Evolutionary conservation across 2,113 vertebrate genomes (phyloP).

Genomic region (Pseudonaja textilis): DNA sequence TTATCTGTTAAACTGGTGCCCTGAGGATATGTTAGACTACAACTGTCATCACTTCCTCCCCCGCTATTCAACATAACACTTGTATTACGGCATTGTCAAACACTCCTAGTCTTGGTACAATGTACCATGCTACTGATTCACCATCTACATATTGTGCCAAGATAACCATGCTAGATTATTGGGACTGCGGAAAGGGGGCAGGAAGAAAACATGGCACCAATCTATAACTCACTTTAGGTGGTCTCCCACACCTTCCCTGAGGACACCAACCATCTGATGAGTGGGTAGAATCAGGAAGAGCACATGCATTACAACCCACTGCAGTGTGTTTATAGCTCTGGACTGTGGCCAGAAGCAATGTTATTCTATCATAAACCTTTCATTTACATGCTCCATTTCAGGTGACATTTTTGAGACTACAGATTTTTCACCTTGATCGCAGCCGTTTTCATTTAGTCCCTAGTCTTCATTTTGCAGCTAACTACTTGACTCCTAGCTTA

Average conservation of each 20-base stretch:
- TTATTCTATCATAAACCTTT: slow-evolving; percentile 26
- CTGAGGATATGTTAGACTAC: not conserved
- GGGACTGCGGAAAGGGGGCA: not conserved
- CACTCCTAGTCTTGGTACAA: not conserved
- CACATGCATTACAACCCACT: not conserved
- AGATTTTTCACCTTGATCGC: slow-evolving; percentile 41
- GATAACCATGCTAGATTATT: not conserved
- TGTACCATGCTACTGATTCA: not conserved
- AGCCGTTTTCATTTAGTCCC: slow-evolving; percentile 17
- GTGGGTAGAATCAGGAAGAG: not conserved
- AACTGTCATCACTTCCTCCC: not conserved
- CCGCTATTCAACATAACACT: not conserved
- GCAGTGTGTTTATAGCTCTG: not conserved
- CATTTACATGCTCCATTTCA: slow-evolving; percentile 11
- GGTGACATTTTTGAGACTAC: slow-evolving; percentile 12
- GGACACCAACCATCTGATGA: not conserved
- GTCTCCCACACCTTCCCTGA: not conserved
- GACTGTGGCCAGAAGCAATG: slow-evolving; percentile 32
- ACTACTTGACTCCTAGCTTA: slow-evolving; percentile 24
- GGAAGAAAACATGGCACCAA: not conserved
- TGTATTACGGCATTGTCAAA: not conserved
- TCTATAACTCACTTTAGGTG: not conserved
- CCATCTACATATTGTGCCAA: not conserved
- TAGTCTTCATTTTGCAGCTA: slow-evolving; percentile 20
- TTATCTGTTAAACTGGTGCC: not conserved